phyloP scores from a whole-genome alignment of 2,888 invertebrate species.

The Epinotia nisella region DNA sequence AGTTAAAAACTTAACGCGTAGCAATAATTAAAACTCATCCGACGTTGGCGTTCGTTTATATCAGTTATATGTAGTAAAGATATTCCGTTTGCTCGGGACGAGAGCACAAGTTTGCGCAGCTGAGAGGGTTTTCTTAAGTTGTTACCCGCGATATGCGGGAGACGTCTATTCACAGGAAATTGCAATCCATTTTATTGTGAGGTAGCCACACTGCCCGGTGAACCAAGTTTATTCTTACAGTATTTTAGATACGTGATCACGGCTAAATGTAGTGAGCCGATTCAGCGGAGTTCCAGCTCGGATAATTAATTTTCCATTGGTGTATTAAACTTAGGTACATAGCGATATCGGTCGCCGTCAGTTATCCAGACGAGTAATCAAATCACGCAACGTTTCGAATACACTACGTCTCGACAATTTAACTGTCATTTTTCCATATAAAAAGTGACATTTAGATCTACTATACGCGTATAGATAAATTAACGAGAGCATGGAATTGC shows the following conservation, averaged over 20 bases:
- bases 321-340: too few relatives aligned
- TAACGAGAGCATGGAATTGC: too few relatives aligned
- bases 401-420: too few relatives aligned
- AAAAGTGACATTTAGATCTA: too few relatives aligned
- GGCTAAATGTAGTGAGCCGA: background rate
- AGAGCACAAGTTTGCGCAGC: conserved; percentile 6
- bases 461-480: too few relatives aligned
- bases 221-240: conserved; percentile 16
- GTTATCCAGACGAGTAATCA: too few relatives aligned
- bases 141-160: conserved; percentile 11
- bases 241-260: conserved; percentile 9
- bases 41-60: background rate
- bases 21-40: conserved; percentile 12
- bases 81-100: background rate
- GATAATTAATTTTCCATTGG: background rate
- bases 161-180: conserved; percentile 23
- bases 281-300: background rate
- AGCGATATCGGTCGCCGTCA: too few relatives aligned
- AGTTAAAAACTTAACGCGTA: too few relatives aligned
- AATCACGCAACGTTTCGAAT: too few relatives aligned
- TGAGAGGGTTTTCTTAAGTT: conserved; percentile 4
- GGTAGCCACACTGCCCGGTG: conserved; percentile 8
- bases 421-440: too few relatives aligned
- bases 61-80: conserved; percentile 8
- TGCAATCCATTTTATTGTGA: conserved; percentile 23